Base-by-base conservation (phyloP, 2,113 vertebrate genomes). In the Pagrus major region DNA sequence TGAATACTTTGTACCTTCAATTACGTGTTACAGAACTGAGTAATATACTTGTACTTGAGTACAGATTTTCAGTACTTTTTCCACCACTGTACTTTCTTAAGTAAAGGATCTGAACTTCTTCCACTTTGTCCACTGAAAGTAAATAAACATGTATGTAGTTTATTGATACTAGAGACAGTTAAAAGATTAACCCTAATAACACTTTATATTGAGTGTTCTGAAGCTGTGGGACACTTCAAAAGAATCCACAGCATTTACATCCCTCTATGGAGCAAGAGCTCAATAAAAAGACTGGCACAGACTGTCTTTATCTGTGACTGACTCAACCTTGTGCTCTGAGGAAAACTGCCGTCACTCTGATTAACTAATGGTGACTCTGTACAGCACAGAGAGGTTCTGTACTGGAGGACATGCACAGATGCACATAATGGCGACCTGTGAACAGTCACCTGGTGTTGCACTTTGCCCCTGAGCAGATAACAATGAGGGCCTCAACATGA, bases 391-490 rank as follows among this genome's bases (percentile, higher is more conserved):
- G 10, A 52, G 2, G 21, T 71, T 52, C 65, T 63, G 39, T 25
- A 47, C 42, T n/a, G 9, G 25, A 39, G 27, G 9, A 41, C 11
- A 11, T 31, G 4, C 9, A 60, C 29, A 37, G 3, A 41, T 31
- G 47, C 44, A 33, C 9, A 23, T 5, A 46, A n/a, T 47, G 29
- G 10, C 25, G 27, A 47, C 71, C 58, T 54, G 27, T 56, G 55
- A 16, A 25, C 69, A 16, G 31, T 65, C 31, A 39, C 58, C 41
- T 1, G 3, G 3, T 54, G 83, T 68, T 91, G 89, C 86, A 82
- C 89, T 87, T 92, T 91, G 70, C 52, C 70, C 39, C 47, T 74
- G 21, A 46, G 52, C 68, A 58, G 87, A 89, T 86, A 81, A 83
- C 71, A 54, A n/a, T 60, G 39, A 80, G 47, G 71, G 39, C 42